Evolutionary conservation across 2,888 invertebrate genomes (phyloP).

Genomic region (Coenonympha arcania): DNA sequence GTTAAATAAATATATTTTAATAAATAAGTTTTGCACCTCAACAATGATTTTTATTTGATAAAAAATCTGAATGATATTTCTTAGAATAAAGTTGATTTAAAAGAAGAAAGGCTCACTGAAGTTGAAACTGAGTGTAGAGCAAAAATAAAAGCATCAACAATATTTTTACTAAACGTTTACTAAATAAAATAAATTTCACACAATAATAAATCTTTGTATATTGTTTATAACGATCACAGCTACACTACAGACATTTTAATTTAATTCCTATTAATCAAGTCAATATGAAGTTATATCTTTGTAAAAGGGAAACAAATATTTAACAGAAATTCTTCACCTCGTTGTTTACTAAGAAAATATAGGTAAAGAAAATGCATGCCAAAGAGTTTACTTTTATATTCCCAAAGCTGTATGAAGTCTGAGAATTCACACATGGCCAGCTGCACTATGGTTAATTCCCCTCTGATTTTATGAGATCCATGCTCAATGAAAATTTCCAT

Average conservation of each 20-base stretch:
- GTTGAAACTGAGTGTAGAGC: background rate
- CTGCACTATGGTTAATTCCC: no score
- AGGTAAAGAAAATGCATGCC: no score
- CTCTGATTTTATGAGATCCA: no score
- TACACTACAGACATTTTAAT: background rate
- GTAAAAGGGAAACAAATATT: no score
- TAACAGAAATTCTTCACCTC: background rate
- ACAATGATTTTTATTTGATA: background rate
- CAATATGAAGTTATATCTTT: no score
- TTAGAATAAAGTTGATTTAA: no score
- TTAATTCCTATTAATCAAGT: background rate
- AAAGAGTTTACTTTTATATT: background rate
- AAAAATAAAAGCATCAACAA: background rate
- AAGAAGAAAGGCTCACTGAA: no score
- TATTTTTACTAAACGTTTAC: background rate
- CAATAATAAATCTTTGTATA: background rate
- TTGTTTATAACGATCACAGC: background rate
- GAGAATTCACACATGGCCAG: no score
- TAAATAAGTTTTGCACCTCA: background rate
- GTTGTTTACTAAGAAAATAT: no score
- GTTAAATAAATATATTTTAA: slow-evolving; percentile 5
- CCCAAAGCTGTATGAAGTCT: background rate
- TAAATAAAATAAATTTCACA: background rate
- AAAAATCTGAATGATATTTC: no score
- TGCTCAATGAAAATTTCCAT: no score